phyloP scores from a whole-genome alignment of 2,113 vertebrate species.

The Callorhinus ursinus region DNA sequence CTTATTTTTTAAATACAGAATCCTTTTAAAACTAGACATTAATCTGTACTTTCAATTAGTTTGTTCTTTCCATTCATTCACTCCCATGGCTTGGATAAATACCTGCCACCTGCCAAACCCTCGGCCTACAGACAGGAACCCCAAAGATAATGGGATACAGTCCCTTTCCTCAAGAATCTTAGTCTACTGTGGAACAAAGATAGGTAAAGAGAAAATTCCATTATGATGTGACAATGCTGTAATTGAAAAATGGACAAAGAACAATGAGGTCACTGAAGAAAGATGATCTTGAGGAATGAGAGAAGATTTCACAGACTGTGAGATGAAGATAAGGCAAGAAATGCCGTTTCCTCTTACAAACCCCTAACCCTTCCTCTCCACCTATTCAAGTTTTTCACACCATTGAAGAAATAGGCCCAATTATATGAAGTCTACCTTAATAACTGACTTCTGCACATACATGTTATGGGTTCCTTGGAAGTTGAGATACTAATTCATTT shows the following conservation, averaged over 20 bases:
- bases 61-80: neutral
- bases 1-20: constrained; percentile 9
- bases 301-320: neutral
- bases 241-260: neutral
- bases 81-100: neutral
- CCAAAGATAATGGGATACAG: neutral
- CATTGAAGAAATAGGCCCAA: neutral
- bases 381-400: neutral
- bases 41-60: neutral
- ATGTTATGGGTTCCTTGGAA: neutral
- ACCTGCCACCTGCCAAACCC: neutral
- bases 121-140: neutral
- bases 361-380: neutral
- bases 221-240: neutral
- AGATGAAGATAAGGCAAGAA: neutral
- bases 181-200: neutral
- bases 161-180: neutral
- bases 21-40: neutral
- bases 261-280: neutral
- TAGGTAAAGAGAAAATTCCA: neutral
- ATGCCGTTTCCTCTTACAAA: neutral
- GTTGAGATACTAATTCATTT: neutral
- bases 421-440: neutral
- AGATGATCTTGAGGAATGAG: neutral
- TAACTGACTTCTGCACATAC: neutral